Evolutionary conservation across 2,888 invertebrate species (phyloP).

Genomic region (Cetonia aurata): DNA sequence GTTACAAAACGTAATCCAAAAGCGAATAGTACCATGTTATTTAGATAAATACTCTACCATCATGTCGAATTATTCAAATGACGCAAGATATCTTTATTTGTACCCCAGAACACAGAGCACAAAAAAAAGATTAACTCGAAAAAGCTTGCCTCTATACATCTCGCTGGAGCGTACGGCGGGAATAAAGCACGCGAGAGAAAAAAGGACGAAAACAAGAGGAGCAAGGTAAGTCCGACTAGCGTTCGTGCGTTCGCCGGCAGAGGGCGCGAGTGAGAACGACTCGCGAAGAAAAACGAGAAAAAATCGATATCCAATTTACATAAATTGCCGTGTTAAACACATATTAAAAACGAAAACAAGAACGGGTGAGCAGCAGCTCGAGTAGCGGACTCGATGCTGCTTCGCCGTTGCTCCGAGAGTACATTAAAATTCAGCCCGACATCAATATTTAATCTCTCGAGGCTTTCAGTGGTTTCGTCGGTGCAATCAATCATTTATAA

Average conservation of each 20-base stretch:
- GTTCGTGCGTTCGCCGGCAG: no score
- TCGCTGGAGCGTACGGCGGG: not conserved
- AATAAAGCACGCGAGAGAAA: not conserved
- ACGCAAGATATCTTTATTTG: conserved; percentile 38
- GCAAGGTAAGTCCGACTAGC: not conserved
- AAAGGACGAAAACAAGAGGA: conserved; percentile 29
- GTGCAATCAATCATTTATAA: conserved; percentile 64
- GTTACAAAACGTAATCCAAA: not conserved
- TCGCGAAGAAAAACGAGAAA: conserved; percentile 34
- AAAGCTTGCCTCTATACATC: conserved; percentile 27
- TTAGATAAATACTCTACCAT: conserved; percentile 29
- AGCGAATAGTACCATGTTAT: not conserved
- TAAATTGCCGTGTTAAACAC: conserved; percentile 42
- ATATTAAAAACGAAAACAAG: conserved; percentile 44
- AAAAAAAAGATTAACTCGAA: conserved; percentile 37
- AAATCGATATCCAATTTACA: conserved; percentile 43
- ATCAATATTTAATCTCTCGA: conserved; percentile 56
- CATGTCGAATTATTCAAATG: conserved; percentile 39
- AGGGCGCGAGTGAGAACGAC: conserved; percentile 20
- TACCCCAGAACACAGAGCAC: conserved; percentile 8
- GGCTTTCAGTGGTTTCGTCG: conserved; percentile 57
- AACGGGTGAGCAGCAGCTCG: conserved; percentile 29
- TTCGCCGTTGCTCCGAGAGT: conserved; percentile 17
- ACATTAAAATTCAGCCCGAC: conserved; percentile 51
- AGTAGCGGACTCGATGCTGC: not conserved